Evolutionary conservation across 2,113 vertebrate species (phyloP), one percentile per base, ranked within the genome.

Genomic region (Tragelaphus imberbis): DNA sequence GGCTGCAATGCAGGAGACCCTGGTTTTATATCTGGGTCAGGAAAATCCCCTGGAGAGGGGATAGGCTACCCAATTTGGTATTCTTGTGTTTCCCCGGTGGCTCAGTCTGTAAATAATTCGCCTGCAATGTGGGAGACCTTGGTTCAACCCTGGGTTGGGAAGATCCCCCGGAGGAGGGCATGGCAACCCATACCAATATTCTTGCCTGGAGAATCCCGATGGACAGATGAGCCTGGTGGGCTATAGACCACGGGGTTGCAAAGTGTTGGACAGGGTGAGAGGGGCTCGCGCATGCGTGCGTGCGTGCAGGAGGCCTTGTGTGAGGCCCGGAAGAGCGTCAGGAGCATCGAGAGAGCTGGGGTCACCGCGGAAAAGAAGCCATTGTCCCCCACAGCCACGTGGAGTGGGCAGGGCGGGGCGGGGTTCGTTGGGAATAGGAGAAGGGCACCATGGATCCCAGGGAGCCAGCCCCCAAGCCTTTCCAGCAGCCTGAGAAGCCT

Each of bases 401-500:
- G 86, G 85, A 19, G 82, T 61, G 44, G 86, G 65, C 47, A n/a
- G 63, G 44, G 56, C 0, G 9, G 47, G 30, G 11, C 19, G 0
- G 19, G 92, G 36, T 92, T 97, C 77, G 6, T 82, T 95, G 53
- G 65, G n/a, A 17, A 15, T 36, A 40, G 23, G 36, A 91, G 82
- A 61, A 81, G 33, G 84, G 88, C 56, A 59, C 87, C 16, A 98
- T 98, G 97, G 95, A 97, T 33, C 80, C 75, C 30, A 11, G 7
- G 59, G 56, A 85, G 8, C 65, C 91, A 92, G 80, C 40, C 40
- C 19, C 49, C 33, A 93, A 90, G 36, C 28, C 94, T 96, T 95
- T 93, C 80, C 96, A 92, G 65, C 49, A 56, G 25, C 63, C 88
- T 94, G 96, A 98, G 71, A 98, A 97, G 86, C 44, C 92, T 80